Base-by-base conservation (phyloP, 2,797 vertebrate species). In the Psittacula derbiana region DNA sequence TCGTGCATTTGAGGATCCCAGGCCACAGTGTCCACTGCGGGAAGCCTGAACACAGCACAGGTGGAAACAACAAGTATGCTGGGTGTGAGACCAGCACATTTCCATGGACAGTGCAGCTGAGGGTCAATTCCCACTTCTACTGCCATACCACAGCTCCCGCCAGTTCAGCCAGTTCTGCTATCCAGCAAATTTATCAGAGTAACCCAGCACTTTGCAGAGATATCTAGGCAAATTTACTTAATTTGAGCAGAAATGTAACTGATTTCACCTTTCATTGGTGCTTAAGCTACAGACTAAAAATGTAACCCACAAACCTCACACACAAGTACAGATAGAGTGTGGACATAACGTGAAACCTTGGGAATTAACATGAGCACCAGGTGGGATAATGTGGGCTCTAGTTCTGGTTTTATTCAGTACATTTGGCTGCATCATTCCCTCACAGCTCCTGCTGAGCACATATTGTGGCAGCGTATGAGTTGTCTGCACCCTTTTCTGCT, bases 401-500 rank as follows among this genome's bases (percentile, higher is more conserved):
- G 55, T 75, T 93, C 76, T 80, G 24, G 24, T 88, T 47, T 93
- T 76, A 70, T 89, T 93, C 82, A 67, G 67, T 65, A 53, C 58
- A 49, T 74, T 86, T 0, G 0, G 65, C 60, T 71, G 53, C 43
- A 88, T 81, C 76, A 62, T 93, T 94, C 82, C 86, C 5, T 24
- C 28, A 10, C 57, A 83, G 81, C 53, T 83, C 78, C 66, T 66
- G 38, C 69, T 83, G 11, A n/a, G 50, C 80, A 64, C 76, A 82
- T 76, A 82, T 61, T 90, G 87, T 85, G n/a, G 78, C 49, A 92
- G 52, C 0, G 1, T 55, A 62, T 85, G 79, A 96, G 75, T 80
- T 79, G 79, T 82, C 92, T 92, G 58, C 69, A 94, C 53, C 80
- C 80, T 80, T 79, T 83, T 93, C 92, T 95, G 58, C 57, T 92